phyloP scores from a whole-genome alignment of 1,140 invertebrate genomes.

The Nomia melanderi region DNA sequence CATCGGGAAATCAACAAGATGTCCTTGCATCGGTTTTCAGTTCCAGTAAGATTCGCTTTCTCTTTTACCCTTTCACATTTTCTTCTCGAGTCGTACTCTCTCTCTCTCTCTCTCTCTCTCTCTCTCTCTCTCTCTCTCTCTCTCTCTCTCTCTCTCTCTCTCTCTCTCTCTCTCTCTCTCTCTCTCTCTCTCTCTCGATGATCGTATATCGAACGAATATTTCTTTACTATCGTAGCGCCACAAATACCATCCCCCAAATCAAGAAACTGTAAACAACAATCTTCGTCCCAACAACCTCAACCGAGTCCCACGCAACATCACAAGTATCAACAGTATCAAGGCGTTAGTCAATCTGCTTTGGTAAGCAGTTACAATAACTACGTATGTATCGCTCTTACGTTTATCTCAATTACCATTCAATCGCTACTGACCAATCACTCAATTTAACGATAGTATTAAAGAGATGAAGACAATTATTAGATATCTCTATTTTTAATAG shows the following conservation, averaged over 20 bases:
- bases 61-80: conserved; percentile 13
- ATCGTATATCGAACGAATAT: no score
- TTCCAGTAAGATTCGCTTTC: conserved; percentile 75
- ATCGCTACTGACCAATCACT: no score
- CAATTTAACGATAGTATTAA: background rate
- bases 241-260: conserved; percentile 82
- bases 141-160: no score
- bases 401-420: background rate
- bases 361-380: conserved; percentile 81
- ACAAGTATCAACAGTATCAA: conserved; percentile 82
- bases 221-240: conserved; percentile 69
- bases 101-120: no score
- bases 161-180: no score
- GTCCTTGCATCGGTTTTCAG: conserved; percentile 82
- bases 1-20: conserved; percentile 82
- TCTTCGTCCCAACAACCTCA: conserved; percentile 80
- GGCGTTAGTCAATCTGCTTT: conserved; percentile 80
- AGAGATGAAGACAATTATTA: background rate
- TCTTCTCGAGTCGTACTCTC: no score
- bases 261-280: conserved; percentile 79
- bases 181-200: no score
- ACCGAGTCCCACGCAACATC: conserved; percentile 83
- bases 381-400: conserved; percentile 70
- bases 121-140: no score
- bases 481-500: no score